These are phyloP conservation scores for Peromyscus eremicus DNA, from an alignment of 2,797 vertebrate species.

Conservation along the genomic window DNA sequence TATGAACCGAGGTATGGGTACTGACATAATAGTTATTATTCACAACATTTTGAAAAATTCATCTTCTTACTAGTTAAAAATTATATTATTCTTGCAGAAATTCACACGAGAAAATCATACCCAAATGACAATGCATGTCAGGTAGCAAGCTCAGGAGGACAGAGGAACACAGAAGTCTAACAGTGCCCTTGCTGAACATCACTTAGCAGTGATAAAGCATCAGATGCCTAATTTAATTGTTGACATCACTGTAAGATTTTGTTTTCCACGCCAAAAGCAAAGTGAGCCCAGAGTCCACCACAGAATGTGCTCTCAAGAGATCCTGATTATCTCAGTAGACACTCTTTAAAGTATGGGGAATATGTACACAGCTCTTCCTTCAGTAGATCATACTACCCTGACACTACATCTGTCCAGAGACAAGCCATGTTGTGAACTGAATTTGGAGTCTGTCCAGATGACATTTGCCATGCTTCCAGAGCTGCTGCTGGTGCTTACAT, in stretches of 20 bases:
- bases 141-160: background rate
- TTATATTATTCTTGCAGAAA: background rate
- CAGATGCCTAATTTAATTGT: constrained; percentile 30
- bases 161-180: background rate
- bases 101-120: constrained; percentile 19
- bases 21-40: background rate
- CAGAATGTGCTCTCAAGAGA: constrained; percentile 17
- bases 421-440: constrained; percentile 34
- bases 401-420: constrained; percentile 57
- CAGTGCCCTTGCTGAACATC: background rate
- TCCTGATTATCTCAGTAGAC: constrained; percentile 54
- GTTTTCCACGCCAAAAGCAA: background rate
- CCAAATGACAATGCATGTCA: background rate
- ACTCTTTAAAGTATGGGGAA: constrained; percentile 35
- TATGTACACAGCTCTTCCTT: constrained; percentile 54
- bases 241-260: background rate
- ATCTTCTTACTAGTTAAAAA: constrained; percentile 50
- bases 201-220: constrained; percentile 15
- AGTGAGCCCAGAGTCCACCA: constrained; percentile 9
- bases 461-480: constrained; percentile 25
- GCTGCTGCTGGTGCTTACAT: background rate
- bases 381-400: constrained; percentile 7
- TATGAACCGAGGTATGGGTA: background rate
- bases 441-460: constrained; percentile 15
- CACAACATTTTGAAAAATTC: background rate